phyloP scores from a whole-genome alignment of 92 coral and sea anemone species.

The Porites evermanni region DNA sequence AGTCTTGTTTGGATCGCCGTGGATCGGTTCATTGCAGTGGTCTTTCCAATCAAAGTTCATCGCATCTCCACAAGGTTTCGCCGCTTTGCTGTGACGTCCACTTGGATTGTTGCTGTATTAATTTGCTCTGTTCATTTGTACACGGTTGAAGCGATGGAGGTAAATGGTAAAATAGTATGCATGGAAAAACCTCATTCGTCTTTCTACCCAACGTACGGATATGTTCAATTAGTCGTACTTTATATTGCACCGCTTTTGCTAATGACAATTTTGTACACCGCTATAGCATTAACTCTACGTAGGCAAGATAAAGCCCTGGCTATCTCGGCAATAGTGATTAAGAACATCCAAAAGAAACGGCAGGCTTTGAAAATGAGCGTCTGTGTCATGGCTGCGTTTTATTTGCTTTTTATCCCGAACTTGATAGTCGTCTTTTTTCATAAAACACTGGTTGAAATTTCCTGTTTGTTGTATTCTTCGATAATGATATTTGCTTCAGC shows the following conservation, averaged over 20 bases:
- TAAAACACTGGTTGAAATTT: background rate
- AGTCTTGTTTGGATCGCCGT: slow-evolving; percentile 60
- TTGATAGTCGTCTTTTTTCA: background rate
- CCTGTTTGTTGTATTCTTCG: background rate
- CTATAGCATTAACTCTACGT: slow-evolving; percentile 1
- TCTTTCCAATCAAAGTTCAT: slow-evolving; percentile 44
- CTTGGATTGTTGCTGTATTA: slow-evolving; percentile 49
- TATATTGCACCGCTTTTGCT: slow-evolving; percentile 37
- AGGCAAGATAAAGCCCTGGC: background rate
- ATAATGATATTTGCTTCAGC: background rate
- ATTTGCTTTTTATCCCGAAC: background rate
- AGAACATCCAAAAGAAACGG: background rate
- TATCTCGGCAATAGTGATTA: background rate
- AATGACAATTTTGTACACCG: background rate
- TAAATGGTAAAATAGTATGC: background rate
- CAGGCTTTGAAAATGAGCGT: background rate
- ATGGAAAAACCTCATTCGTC: background rate
- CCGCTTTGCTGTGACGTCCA: slow-evolving; percentile 19
- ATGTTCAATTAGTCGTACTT: background rate
- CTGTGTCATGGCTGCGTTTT: background rate
- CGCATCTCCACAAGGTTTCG: slow-evolving; percentile 49
- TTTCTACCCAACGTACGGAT: background rate
- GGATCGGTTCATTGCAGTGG: slow-evolving; percentile 63
- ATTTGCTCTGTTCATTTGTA: slow-evolving; percentile 24
- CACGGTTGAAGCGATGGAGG: background rate